Evolutionary conservation across 2,888 invertebrate species (phyloP), one percentile per base, ranked within the genome.

Genomic region (Carcina quercana): DNA sequence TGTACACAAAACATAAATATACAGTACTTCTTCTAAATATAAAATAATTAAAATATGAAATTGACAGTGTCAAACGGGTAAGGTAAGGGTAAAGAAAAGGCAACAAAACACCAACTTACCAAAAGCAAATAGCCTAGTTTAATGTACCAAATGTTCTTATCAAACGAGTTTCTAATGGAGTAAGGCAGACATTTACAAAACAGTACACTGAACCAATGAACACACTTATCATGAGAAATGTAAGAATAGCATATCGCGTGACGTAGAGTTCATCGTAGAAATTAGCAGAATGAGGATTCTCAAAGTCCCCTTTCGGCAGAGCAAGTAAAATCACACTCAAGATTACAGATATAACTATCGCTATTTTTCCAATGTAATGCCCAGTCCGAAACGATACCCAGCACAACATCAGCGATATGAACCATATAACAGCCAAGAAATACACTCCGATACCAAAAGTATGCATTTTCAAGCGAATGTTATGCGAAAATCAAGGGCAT

Each of bases 391-490:
- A 70, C 2, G 90, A 88, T 30, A 90, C 69, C 53, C 89, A 86
- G 50, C 90, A 90, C 47, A 89, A 59, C 48, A 90, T 57, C 21
- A 88, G 68, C 17, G 90, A 87, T 35, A 86, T 50, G 44, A 87
- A 79, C 91, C 91, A 91, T 47, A 90, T 60, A 35, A 86, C 68
- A 39, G 88, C 78, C 53, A 92, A 67, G 48, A 90, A 75, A 60
- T 91, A 88, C 38, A 91, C 79, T 47, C 91, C 91, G 42, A 88
- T 71, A 54, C 91, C 91, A 50, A 90, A 72, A 83, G 57, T 65
- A 65, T 59, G 54, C 79, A 80, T 80, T 46, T 45, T 49, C 7
- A 5, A 17, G 14, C 13, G 11, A 26, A 20, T 21, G 25, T 43
- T 41, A 46, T 37, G 46, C 43, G 32, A 28, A 34, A 30, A 35